Base-by-base conservation (phyloP, 2,888 invertebrate genomes). In the Panzeria rudis region DNA sequence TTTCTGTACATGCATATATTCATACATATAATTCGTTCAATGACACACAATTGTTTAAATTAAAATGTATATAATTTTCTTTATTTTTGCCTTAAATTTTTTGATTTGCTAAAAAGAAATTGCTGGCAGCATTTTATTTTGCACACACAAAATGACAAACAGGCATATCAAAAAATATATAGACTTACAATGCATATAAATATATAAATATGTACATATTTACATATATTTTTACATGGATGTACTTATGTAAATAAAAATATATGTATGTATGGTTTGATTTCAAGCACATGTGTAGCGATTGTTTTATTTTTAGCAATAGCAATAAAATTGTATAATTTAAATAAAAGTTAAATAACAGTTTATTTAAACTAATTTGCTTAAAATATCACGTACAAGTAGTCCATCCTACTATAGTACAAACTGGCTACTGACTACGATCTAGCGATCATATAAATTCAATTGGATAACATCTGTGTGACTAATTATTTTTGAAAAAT, bases 1-100 rank as follows among this genome's bases (percentile, higher is more conserved):
- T 17, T 9, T n/a, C 8, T 1, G 47, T n/a, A 47, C 1, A 7
- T 17, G n/a, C 17, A 68, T 66, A 54, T 56, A 71, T 32, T n/a
- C 25, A 44, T 15, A 61, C 38, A 35, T 56, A 32, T 5, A 7
- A 59, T 64, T 44, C 64, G 64, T 64, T 64, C 64, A 64, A 64
- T 64, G 73, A 76, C 83, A 83, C 80, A 86, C 61, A 78, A 69
- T 73, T 81, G 66, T 72, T 77, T 35, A 76, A 71, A 83, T 71
- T 77, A 47, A 82, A 82, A 82, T 69, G 25, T 71, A 6, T 61
- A 47, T 44, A 38, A 44, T 66, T 44, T 47, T 78, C 4, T 29
- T 47, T 25, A 44, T 72, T 71, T 71, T 76, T 64, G n/a, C 52
- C 35, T 69, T 78, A 17, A 52, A 50, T 44, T 11, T 32, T 35